Evolutionary conservation across 1,140 invertebrate species (phyloP).

Genomic region (Drosophila nikananu): DNA sequence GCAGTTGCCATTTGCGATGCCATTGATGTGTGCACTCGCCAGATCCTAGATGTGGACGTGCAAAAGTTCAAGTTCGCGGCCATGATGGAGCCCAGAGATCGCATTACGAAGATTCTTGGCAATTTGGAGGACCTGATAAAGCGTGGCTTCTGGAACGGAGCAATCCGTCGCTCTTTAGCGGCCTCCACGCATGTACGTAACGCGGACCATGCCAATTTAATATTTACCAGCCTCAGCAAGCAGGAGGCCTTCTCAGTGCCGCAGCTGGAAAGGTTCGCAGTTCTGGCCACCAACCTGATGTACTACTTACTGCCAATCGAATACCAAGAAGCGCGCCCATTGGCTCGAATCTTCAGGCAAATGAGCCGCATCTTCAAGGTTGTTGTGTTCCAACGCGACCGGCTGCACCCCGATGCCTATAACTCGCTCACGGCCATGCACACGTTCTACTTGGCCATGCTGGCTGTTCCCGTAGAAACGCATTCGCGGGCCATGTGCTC

Average conservation of each 20-base stretch:
- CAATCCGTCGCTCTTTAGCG: constrained; percentile 2
- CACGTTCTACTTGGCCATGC: constrained; percentile 9
- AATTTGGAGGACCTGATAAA: not conserved
- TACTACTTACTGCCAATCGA: not conserved
- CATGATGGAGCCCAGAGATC: rapidly evolving
- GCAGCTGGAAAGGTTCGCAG: constrained; percentile 27
- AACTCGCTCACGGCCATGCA: constrained; percentile 11
- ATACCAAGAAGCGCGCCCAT: not conserved
- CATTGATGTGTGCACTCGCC: constrained; percentile 19
- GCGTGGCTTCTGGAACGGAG: constrained; percentile 21
- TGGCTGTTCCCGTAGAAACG: not conserved
- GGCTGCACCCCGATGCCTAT: constrained; percentile 26
- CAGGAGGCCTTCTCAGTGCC: not conserved
- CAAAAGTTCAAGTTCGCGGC: not conserved
- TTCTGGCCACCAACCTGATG: constrained; percentile 1
- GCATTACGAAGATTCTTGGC: not conserved
- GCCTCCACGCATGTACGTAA: not conserved
- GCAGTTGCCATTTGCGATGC: constrained; percentile 19
- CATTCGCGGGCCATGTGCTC: constrained; percentile 31
- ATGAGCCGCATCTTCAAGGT: not conserved
- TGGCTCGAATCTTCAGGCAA: constrained; percentile 5
- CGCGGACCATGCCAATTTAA: not conserved
- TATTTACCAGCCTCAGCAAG: not conserved
- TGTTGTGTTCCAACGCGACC: not conserved
- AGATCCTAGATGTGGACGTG: not conserved